These are phyloP conservation scores for Amblyraja radiata DNA, from an alignment of 2,797 vertebrate species.

Conservation along the genomic window DNA sequence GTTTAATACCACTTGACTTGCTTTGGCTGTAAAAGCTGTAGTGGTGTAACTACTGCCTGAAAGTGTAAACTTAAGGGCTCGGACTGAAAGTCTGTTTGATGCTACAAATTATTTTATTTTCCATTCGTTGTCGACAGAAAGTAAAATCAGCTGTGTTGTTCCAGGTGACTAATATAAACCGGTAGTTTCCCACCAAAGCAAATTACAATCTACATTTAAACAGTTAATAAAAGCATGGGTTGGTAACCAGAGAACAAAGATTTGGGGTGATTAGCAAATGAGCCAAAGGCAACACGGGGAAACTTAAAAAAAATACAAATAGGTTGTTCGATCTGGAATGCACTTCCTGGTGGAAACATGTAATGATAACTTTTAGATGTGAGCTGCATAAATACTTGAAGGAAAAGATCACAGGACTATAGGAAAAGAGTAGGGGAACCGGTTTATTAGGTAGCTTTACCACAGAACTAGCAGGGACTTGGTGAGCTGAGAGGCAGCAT, in stretches of 20 bases:
- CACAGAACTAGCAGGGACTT: not conserved
- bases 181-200: not conserved
- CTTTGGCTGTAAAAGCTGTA: not conserved
- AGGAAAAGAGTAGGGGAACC: not conserved
- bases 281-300: not conserved
- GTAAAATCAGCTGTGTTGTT: not conserved
- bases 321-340: not conserved
- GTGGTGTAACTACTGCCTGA: not conserved
- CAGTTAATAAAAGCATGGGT: not conserved
- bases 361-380: not conserved
- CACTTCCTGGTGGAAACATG: not conserved
- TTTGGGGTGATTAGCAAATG: not conserved
- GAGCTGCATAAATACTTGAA: not conserved
- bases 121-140: not conserved
- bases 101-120: not conserved
- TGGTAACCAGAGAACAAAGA: not conserved
- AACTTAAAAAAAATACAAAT: not conserved
- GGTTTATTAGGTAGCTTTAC: not conserved
- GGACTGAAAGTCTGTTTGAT: not conserved
- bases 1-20: not conserved
- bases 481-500: not conserved
- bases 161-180: not conserved
- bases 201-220: not conserved
- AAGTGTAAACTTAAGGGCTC: not conserved
- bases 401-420: not conserved